phyloP scores from a whole-genome alignment of 1,140 invertebrate species.

The Heliconius eleuchia region DNA sequence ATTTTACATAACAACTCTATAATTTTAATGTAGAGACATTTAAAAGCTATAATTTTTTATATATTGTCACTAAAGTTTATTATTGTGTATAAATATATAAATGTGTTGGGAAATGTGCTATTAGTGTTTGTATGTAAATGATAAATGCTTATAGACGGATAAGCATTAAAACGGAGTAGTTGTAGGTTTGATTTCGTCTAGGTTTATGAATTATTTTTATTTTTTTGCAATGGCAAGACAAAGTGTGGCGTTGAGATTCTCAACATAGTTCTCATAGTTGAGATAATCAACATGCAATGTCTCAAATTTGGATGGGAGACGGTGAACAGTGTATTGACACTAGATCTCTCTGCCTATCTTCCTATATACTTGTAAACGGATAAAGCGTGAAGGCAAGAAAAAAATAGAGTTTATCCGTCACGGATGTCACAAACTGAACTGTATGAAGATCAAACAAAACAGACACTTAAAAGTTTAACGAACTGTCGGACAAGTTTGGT shows the following conservation, averaged over 20 bases:
- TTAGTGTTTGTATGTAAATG: neutral
- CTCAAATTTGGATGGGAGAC: neutral
- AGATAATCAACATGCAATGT: neutral
- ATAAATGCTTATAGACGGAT: neutral
- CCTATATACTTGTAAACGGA: neutral
- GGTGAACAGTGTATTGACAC: neutral
- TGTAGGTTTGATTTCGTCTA: neutral
- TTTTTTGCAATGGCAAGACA: neutral
- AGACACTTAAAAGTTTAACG: conserved; percentile 14
- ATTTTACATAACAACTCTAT: conserved; percentile 11
- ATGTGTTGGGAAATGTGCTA: neutral
- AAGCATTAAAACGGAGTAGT: neutral
- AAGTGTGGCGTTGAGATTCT: neutral
- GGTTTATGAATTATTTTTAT: neutral
- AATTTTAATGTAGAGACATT: conserved; percentile 4
- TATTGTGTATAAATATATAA: conserved; percentile 3
- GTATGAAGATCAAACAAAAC: conserved; percentile 10
- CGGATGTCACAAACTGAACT: neutral
- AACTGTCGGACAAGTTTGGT: conserved; percentile 10
- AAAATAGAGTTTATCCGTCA: neutral
- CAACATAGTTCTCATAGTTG: too few relatives aligned
- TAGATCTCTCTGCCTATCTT: neutral
- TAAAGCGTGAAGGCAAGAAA: neutral
- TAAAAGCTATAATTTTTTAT: conserved; percentile 9
- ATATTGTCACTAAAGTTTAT: conserved; percentile 8